Percentiles rank a stretch among this genome's conserved stretches.
These are phyloP conservation scores for Egretta garzetta DNA, from an alignment of 2,113 vertebrate genomes.

Conservation along the genomic window DNA sequence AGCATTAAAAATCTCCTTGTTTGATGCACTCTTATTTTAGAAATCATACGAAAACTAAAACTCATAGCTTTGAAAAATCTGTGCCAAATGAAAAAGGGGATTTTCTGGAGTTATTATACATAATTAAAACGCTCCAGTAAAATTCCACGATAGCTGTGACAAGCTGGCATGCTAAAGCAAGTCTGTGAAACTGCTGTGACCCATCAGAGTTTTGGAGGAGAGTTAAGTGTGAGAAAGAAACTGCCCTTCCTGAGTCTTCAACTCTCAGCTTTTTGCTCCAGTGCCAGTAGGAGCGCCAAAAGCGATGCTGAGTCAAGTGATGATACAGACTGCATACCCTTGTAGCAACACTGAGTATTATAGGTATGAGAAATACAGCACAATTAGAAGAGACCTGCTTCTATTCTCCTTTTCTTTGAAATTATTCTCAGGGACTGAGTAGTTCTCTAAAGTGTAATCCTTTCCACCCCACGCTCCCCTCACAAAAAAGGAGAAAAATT, in stretches of 20 bases:
- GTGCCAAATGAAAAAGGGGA: not conserved
- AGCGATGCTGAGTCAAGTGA: not conserved
- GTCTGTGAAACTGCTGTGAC: not conserved
- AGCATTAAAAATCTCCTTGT: not conserved
- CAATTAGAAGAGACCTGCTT: not conserved
- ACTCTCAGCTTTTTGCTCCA: not conserved
- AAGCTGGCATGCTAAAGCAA: not conserved
- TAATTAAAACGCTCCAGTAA: not conserved
- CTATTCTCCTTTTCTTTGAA: not conserved
- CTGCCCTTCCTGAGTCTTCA: not conserved
- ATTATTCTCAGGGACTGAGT: not conserved
- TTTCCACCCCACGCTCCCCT: not conserved
- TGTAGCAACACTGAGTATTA: not conserved
- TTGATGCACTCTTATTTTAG: not conserved
- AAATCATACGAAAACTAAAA: not conserved
- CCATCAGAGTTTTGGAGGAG: not conserved
- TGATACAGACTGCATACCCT: not conserved
- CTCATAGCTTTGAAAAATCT: not conserved
- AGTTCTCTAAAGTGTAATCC: not conserved
- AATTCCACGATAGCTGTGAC: not conserved
- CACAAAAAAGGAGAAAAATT: not conserved
- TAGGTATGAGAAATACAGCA: not conserved
- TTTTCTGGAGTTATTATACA: constrained; percentile 10
- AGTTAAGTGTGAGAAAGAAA: not conserved
- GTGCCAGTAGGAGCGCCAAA: not conserved